Base-by-base conservation (phyloP, 2,113 vertebrate species). In the Bubo blakistoni region DNA sequence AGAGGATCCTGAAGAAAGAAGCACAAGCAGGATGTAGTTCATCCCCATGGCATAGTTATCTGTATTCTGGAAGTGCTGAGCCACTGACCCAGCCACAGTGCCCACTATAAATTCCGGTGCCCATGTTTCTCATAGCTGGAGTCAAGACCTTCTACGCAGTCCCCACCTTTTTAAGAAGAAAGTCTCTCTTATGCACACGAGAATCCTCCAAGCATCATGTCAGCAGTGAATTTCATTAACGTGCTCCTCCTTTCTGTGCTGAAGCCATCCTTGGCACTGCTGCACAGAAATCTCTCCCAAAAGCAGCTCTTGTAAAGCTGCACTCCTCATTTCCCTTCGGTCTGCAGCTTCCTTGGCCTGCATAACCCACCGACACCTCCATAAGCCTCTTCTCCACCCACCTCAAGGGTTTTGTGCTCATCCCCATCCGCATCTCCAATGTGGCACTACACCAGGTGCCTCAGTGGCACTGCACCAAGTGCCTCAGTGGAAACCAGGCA, bases 111-210 rank as follows among this genome's bases (percentile, higher is more conserved):
- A 22, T 49, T 21, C 13, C 42, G 34, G 5, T 58, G 46, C 29
- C 27, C 21, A 1, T 7, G 34, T 69, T 77, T 88, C 65, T 87
- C 9, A 3, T 5, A 36, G 32, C 9, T 72, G 65, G 29, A 92
- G 52, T 13, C 12, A n/a, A 74, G 16, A 57, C 7, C 46, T 81
- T 34, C 59, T 19, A 10, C 59, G 29, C 2, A 1, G 34, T 62
- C 29, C 27, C 20, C 32, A 58, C 11, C 5, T 12, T 10, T 47
- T 87, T 19, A 40, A 65, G 38, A 11, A 72, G 44, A 59, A 92
- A 14, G 32, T 27, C 13, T 66, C 6, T n/a, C 20, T 62, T 47
- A 20, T 0, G 0, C 22, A 16, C 0, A 0, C 11, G 29, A 90
- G 57, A 79, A 63, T 16, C 26, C 21, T 76, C 34, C 32, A 30